Percentiles rank a stretch among this genome's conserved stretches.
These are phyloP conservation scores for Didymodactylos carnosus DNA, from an alignment of 2,888 invertebrate genomes.

Conservation along the genomic window DNA sequence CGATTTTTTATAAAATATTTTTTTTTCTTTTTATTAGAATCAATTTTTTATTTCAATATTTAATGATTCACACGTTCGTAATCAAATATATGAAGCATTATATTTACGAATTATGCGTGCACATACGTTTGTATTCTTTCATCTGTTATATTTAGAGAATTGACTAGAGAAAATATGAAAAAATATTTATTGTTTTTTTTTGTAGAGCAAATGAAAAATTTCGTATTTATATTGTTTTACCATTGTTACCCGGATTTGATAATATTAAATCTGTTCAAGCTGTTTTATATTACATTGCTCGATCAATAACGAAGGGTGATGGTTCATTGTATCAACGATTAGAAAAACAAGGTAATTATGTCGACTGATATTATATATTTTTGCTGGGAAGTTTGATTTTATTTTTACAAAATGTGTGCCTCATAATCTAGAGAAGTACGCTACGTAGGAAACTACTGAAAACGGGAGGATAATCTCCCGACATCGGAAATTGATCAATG, in stretches of 20 bases:
- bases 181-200: no score
- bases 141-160: not conserved
- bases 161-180: no score
- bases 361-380: no score
- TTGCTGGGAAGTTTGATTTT: no score
- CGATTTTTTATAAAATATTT: not conserved
- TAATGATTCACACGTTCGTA: constrained; percentile 42
- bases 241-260: constrained; percentile 77
- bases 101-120: constrained; percentile 65
- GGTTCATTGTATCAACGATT: constrained; percentile 42
- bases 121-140: constrained; percentile 15
- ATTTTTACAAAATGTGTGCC: no score
- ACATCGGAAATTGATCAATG: no score
- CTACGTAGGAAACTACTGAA: no score
- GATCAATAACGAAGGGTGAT: constrained; percentile 70
- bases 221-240: constrained; percentile 75
- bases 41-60: constrained; percentile 60
- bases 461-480: no score
- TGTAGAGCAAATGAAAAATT: constrained; percentile 50
- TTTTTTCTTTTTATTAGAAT: constrained; percentile 39
- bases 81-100: constrained; percentile 67
- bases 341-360: constrained; percentile 10
- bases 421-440: no score
- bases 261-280: constrained; percentile 77
- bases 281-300: constrained; percentile 89